Base-by-base conservation (phyloP, 2,113 vertebrate genomes). In the Nothobranchius kuhntae region DNA sequence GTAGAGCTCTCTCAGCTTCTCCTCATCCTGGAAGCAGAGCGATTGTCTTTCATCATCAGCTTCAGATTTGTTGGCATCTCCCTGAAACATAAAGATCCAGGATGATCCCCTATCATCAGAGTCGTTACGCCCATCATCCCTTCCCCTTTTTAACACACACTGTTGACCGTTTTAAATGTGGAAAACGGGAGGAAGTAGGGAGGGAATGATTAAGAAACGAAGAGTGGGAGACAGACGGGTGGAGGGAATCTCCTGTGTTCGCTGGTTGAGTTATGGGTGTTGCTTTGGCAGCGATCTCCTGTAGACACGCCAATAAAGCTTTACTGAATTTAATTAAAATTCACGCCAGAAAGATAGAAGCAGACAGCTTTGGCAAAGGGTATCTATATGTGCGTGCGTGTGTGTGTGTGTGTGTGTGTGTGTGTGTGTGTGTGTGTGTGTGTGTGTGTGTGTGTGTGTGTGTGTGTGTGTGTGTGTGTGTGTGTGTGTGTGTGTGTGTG, bases 41-140 rank as follows among this genome's bases (percentile, higher is more conserved):
- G 97, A 98, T 0, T 90, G 91, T 78, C 94, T 93, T 44, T 98
- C 98, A 21, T 98, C 96, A 0, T 97, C 96, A 0, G 92, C 80
- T 69, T 99, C 98, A 1, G 97, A 98, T 65, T 93, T 94, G 87
- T 92, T 98, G 77, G 97, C 96, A 13, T 99, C 98, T 0, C 98
- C 98, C 97, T 99, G 55, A 13, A 75, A 77, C 24, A 73, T 13
- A 67, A n/a, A 80, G 14, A 78, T 3, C 59, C 30, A 65, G 40
- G 13, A 65, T 70, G 50, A 71, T 30, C 60, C 52, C 54, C 13
- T 9, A 51, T 13, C 26, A 55, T 75, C 64, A 61, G 50, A n/a
- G 53, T 76, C 30, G 11, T 46, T 42, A 52, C 60, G 53, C 42
- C 45, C 24, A 61, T 47, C 53, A n/a, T 13, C 58, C 11, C 57